Evolutionary conservation across 2,888 invertebrate species (phyloP).

Genomic region (Dynastes grantii): DNA sequence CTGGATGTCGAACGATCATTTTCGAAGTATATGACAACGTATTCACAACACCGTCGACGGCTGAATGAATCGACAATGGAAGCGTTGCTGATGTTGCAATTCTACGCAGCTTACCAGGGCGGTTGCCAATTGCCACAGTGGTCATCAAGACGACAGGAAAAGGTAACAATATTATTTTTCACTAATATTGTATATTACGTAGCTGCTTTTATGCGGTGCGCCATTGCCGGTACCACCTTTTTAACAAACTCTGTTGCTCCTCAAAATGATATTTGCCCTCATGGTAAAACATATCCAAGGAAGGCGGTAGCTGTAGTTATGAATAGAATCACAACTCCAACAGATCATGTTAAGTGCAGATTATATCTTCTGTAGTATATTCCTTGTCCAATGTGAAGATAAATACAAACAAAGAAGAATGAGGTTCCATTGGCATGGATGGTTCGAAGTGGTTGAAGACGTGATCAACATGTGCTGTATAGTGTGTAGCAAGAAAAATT

Average conservation of each 20-base stretch:
- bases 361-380: conserved; percentile 72
- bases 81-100: too few species aligned
- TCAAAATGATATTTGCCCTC: conserved; percentile 89
- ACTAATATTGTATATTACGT: too few species aligned
- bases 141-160: too few species aligned
- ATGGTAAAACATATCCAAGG: conserved; percentile 84
- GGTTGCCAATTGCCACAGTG: too few species aligned
- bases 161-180: too few species aligned
- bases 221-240: too few species aligned
- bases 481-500: conserved; percentile 81
- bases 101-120: too few species aligned
- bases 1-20: too few species aligned
- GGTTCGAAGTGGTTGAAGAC: conserved; percentile 79
- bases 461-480: conserved; percentile 76
- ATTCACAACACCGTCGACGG: too few species aligned
- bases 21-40: too few species aligned
- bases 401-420: conserved; percentile 82
- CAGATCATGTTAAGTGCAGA: conserved; percentile 75
- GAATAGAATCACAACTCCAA: conserved; percentile 79
- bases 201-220: too few species aligned
- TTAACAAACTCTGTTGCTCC: conserved; percentile 70
- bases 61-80: too few species aligned
- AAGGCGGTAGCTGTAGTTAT: conserved; percentile 82
- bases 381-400: conserved; percentile 80
- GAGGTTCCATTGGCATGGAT: conserved; percentile 83